phyloP scores from a whole-genome alignment of 1,140 invertebrate genomes.

The Charaxes varanes region DNA sequence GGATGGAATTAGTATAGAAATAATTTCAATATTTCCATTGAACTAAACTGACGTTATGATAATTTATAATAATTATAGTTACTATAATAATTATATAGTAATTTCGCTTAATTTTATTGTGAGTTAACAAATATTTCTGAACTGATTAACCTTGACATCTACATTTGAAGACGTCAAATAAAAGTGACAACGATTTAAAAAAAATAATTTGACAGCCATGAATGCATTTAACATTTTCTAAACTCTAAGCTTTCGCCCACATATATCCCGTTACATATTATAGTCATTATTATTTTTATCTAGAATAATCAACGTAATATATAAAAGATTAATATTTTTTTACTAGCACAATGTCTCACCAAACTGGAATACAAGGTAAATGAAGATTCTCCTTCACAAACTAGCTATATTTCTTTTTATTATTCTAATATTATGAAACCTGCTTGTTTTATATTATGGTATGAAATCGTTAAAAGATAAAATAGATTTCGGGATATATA shows the following conservation, averaged over 20 bases:
- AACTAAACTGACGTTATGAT: too few species aligned
- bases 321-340: not conserved
- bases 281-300: conserved; percentile 2
- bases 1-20: too few species aligned
- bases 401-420: not conserved
- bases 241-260: conserved; percentile 14
- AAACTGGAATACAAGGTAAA: conserved; percentile 68
- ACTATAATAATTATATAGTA: too few species aligned
- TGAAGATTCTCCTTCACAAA: conserved; percentile 6
- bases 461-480: too few species aligned
- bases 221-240: too few species aligned
- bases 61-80: too few species aligned
- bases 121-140: not conserved
- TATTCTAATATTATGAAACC: not conserved
- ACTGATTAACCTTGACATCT: conserved; percentile 1
- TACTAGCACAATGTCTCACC: conserved; percentile 55
- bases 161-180: not conserved
- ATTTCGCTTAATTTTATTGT: not conserved
- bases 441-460: too few species aligned
- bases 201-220: too few species aligned
- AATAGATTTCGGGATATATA: too few species aligned
- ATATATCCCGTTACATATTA: conserved; percentile 21
- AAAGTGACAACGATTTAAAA: too few species aligned
- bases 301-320: not conserved
- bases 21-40: too few species aligned